These are phyloP conservation scores for Synanthedon tipuliformis DNA, from an alignment of 2,888 invertebrate genomes.

Conservation along the genomic window DNA sequence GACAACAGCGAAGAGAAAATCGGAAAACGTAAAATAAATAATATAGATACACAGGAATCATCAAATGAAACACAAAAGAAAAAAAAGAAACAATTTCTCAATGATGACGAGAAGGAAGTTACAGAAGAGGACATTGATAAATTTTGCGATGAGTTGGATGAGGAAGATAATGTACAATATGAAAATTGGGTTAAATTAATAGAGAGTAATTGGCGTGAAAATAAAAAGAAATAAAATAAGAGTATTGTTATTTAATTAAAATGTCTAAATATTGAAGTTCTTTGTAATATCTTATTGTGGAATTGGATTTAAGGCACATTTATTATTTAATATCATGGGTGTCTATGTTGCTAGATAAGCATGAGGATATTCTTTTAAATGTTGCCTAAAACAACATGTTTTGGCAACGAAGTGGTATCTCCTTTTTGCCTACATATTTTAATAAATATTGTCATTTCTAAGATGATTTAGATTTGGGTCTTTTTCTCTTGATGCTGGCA, in stretches of 20 bases:
- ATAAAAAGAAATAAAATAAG: conserved; percentile 25
- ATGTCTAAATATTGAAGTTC: background rate
- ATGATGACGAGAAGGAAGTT: conserved; percentile 35
- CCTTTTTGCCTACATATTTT: no score
- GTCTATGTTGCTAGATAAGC: no score
- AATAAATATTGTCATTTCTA: no score
- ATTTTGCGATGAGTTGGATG: conserved; percentile 51
- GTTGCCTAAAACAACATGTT: no score
- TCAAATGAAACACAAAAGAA: conserved; percentile 6
- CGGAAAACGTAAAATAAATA: conserved; percentile 10
- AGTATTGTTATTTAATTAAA: background rate
- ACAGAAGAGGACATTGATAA: conserved; percentile 58
- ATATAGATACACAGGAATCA: conserved; percentile 10
- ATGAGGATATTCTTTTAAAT: no score
- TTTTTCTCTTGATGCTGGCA: no score
- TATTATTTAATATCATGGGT: no score
- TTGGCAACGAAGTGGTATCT: no score
- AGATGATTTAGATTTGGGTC: no score
- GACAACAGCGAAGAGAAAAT: conserved; percentile 1
- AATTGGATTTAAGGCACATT: no score
- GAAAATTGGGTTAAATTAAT: conserved; percentile 55
- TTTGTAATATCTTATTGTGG: no score
- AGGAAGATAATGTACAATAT: conserved; percentile 50
- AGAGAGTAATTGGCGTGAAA: conserved; percentile 42
- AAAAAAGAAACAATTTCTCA: conserved; percentile 13